Evolutionary conservation across 2,113 vertebrate genomes (phyloP), one percentile per base, ranked within the genome.

Genomic region (Prietella phreatophila): DNA sequence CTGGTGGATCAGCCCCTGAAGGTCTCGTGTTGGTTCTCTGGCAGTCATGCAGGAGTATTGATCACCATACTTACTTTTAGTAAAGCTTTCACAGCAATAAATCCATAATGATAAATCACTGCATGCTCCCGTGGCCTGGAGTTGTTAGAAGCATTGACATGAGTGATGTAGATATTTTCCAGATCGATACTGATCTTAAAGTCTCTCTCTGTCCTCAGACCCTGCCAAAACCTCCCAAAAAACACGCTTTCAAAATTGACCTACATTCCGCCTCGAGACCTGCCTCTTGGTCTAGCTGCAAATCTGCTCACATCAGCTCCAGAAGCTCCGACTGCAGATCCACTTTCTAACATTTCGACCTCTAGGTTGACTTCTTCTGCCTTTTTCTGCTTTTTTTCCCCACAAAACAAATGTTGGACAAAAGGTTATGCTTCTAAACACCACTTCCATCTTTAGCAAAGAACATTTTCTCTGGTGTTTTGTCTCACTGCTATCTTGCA

Each of bases 91-190:
- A 82, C 42, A 20, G 39, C 15, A 67, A 84, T 84, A 89, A 82
- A 90, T 87, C 82, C 71, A 85, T 85, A 87, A 89, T 89, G 87
- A 91, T 88, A 82, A 90, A 91, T 90, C 78, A 87, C 63, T 2
- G 78, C 11, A 30, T 42, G 55, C 80, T 42, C 65, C 30, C 53
- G 2, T 25, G 69, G 67, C 83, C 80, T 61, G 76, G 63, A 65
- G 87, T 69, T 85, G 84, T 90, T 82, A 86, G 39, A 83, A 50
- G 17, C 87, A 56, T 58, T 55, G 85, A 87, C 63, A 83, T 89
- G 86, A 91, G 84, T 88, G 88, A 92, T 91, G 88, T 67, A 90
- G 88, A 90, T 84, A 65, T 89, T 90, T 82, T 85, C 8, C 71
- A 78, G 47, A 90, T 89, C 90, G n/a, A 92, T 91, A 82, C 30